Evolutionary conservation across 2,888 invertebrate species (phyloP), one percentile per base, ranked within the genome.

Genomic region (Macaria notata): DNA sequence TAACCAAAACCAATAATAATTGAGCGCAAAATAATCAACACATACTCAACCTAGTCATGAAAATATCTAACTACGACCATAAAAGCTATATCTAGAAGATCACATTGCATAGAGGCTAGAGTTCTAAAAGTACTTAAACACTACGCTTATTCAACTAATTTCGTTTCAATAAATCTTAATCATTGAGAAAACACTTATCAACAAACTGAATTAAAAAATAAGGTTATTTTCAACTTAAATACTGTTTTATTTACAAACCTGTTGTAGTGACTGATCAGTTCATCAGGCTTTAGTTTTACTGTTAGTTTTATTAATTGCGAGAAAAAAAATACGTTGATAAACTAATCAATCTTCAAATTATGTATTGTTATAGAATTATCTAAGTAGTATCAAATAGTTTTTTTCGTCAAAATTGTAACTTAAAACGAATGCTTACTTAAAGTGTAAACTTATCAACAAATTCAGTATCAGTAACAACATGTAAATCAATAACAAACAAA

Each of bases 21-120:
- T 36, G 33, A 36, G 33, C 33, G 33, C 33, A 30, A 48, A 56
- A 8, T 43, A 52, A 45, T 48, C 30, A 41, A 52, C 30, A 48
- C 46, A 47, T n/a, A 1, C 41, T 69, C 68, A 31, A 30, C 44
- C 43, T 72, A 62, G 51, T 55, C 50, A 62, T 72, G 71, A 76
- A 54, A 50, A 49, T 43, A 39, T 48, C 49, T 43, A 31, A 31
- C 47, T 49, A 54, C 54, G 44, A 63, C 45, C 36, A 61, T 49
- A 63, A 54, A 65, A 66, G 70, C 70, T 70, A 70, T 58, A 59
- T 66, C 84, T 89, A 88, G 78, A 86, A 88, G 86, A 89, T 88
- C 87, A 89, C 88, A 88, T 81, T 84, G 85, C 80, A 72, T 81
- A 82, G 79, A 86, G 79, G 80, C 83, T 80, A 76, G 74, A 79